Percentiles rank a stretch among this genome's conserved stretches.
These are phyloP conservation scores for Patagioenas fasciata DNA, from an alignment of 2,113 vertebrate genomes.

Conservation along the genomic window DNA sequence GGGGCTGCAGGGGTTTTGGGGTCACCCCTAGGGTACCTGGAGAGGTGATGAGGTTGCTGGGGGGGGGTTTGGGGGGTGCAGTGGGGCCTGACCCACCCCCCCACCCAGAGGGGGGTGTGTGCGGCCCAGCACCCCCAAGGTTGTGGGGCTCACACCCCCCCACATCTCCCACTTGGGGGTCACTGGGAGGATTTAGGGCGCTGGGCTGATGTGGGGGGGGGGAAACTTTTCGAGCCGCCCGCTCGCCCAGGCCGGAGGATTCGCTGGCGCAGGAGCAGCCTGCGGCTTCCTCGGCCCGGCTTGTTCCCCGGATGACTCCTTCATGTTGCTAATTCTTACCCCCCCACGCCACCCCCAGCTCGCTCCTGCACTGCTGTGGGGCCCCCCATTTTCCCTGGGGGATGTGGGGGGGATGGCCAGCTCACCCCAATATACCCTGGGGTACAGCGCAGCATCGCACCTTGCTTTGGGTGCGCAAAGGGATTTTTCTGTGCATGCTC, in stretches of 20 bases:
- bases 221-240: neutral
- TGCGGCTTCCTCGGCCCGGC: neutral
- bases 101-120: too few species aligned
- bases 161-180: neutral
- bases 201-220: neutral
- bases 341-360: neutral
- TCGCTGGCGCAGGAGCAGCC: neutral
- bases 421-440: neutral
- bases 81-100: neutral
- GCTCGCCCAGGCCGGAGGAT: neutral
- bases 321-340: constrained; percentile 8
- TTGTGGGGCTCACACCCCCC: neutral
- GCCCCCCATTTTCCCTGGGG: neutral
- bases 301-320: constrained; percentile 51
- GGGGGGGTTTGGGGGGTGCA: neutral
- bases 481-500: neutral
- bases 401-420: neutral
- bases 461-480: neutral
- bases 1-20: too few species aligned
- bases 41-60: neutral
- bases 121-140: neutral
- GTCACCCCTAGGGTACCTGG: neutral
- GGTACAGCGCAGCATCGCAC: neutral
- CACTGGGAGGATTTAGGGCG: neutral
- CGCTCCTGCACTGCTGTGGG: neutral